phyloP scores from a whole-genome alignment of 2,113 vertebrate species.

The Ageneiosus marmoratus region DNA sequence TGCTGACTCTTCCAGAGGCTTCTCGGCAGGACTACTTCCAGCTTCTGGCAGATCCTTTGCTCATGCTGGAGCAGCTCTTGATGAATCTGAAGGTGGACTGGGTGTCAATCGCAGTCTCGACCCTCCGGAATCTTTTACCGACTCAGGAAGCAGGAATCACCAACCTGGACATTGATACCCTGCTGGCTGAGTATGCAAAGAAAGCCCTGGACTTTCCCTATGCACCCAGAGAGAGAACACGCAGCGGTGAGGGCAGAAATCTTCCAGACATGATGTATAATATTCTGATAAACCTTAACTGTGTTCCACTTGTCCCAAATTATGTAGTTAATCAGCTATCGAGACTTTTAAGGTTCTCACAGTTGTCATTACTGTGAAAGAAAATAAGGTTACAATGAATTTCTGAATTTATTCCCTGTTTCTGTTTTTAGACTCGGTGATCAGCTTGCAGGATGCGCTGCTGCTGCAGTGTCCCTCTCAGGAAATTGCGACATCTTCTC shows the following conservation, averaged over 20 bases:
- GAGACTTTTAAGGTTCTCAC: background rate
- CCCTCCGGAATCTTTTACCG: conserved; percentile 78
- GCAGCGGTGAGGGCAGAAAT: conserved; percentile 77
- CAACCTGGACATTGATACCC: conserved; percentile 78
- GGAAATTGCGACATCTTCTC: conserved; percentile 68
- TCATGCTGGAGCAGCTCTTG: conserved; percentile 94
- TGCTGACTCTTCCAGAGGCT: conserved; percentile 85
- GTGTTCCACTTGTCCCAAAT: background rate
- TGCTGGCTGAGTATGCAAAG: conserved; percentile 84
- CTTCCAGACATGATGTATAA: background rate
- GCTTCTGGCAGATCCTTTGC: conserved; percentile 84
- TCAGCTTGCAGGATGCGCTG: conserved; percentile 81
- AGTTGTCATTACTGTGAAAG: background rate
- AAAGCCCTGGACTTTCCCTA: conserved; percentile 92
- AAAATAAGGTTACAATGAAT: background rate
- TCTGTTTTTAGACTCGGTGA: conserved; percentile 79
- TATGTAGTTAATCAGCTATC: background rate
- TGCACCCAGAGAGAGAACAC: conserved; percentile 77
- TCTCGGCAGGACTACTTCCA: conserved; percentile 84
- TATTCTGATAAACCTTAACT: background rate
- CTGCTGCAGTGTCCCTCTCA: conserved; percentile 75
- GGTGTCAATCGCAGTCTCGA: conserved; percentile 80
- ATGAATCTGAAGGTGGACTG: conserved; percentile 99
- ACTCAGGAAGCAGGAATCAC: conserved; percentile 81
- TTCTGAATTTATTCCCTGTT: background rate